Base-by-base conservation (phyloP, 1,140 invertebrate species). In the Atta texana region DNA sequence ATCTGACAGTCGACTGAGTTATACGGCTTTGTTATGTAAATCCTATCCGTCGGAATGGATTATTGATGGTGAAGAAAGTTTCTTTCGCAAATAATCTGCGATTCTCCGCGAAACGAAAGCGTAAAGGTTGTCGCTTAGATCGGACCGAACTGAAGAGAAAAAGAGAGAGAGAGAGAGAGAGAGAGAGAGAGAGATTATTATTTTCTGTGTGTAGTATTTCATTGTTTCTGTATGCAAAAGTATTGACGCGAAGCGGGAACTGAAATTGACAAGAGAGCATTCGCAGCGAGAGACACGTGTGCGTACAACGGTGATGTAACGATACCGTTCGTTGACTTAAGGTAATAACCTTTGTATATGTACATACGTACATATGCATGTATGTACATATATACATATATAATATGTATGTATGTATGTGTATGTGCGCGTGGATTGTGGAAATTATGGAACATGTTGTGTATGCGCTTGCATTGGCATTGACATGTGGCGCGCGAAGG, bases 1-100 rank as follows among this genome's bases (percentile, higher is more conserved):
- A 77, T 77, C 64, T 72, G 81, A 53, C 84, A 57, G 53, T 44
- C 51, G 84, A 14, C 21, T 49, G 28, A 61, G n/a, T 61, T 81
- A 39, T n/a, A 72, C 21, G 57, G 44, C 28, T 72, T 72, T 82
- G 55, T 86, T 82, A 64, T 57, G 49, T 72, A 87, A 88, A 87
- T 72, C 49, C n/a, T 49, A 34, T 39, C n/a, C 55, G 7, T 39
- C 49, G 59, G 21, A 5, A 5, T 14, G 39, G 18, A 28, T 16
- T 18, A 10, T 5, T 3, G 34, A 1, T 44, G 39, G 59, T n/a
- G 31, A 53, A 71, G 64, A 71, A 71, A 81, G 49, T 81, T 78
- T 71, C 63, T 55, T 55, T 69, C 77, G 59, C 76, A 39, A 78
- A 66, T 78, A 18, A 66, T 80, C 39, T 28, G 21, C 57, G 57